Percentiles rank a stretch among this genome's conserved stretches.
Conservation (phyloP, 2,113 vertebrate species). For the Hyperopisus bebe region DNA sequence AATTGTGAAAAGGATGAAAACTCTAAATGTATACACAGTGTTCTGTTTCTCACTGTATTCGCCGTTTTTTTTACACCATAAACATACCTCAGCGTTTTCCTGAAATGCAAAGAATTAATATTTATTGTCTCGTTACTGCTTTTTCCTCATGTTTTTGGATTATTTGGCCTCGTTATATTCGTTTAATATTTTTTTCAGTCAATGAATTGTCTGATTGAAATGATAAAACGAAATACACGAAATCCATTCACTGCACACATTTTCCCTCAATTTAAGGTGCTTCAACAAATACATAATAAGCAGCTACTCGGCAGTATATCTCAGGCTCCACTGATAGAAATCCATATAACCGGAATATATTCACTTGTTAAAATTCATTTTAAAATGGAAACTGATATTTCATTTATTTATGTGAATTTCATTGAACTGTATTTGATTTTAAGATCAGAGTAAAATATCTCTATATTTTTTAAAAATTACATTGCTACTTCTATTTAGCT, state of each 20-base stretch:
- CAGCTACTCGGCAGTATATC: background rate
- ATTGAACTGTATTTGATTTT: background rate
- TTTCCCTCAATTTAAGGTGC: background rate
- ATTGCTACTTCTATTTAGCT: background rate
- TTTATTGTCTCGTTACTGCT: background rate
- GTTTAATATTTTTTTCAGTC: background rate
- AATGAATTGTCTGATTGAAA: background rate
- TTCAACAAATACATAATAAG: background rate
- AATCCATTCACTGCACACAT: background rate
- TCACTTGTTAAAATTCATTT: background rate
- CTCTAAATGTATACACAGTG: background rate
- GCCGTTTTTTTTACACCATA: background rate
- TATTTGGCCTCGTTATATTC: background rate
- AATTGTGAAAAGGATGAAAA: constrained; percentile 8
- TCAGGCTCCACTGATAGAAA: background rate
- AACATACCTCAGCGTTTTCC: background rate
- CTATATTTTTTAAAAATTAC: background rate
- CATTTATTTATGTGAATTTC: background rate
- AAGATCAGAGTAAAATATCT: background rate
- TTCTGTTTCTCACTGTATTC: background rate
- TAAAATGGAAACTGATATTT: background rate
- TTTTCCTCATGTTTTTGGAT: background rate
- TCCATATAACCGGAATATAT: background rate
- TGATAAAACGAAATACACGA: background rate
- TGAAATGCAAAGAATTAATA: background rate